phyloP scores from a whole-genome alignment of 2,888 invertebrate species.

The Caenorhabditis zanzibari region DNA sequence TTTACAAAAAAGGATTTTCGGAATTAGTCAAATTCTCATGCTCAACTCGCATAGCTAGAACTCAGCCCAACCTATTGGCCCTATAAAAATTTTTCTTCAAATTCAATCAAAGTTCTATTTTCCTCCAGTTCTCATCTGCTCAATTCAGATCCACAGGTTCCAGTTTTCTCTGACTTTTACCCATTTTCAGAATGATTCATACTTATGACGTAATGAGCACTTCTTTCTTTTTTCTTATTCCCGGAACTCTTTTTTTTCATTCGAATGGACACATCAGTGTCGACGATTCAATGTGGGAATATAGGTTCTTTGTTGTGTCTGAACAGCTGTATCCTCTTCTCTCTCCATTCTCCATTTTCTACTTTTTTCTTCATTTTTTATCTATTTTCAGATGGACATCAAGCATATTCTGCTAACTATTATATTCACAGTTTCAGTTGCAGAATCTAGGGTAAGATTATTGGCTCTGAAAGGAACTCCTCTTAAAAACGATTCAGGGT shows the following conservation, averaged over 20 bases:
- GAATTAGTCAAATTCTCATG: no score
- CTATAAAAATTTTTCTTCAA: no score
- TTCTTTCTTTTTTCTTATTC: not conserved
- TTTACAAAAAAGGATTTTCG: no score
- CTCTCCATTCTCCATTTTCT: not conserved
- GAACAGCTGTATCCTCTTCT: conserved; percentile 35
- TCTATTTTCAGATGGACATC: conserved; percentile 40
- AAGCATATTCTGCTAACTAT: conserved; percentile 21
- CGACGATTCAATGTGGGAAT: conserved; percentile 46
- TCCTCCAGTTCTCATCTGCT: no score
- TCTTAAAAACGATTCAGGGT: conserved; percentile 60
- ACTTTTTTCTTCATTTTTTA: not conserved
- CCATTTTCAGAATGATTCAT: no score
- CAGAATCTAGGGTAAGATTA: conserved; percentile 31
- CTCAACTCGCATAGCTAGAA: no score
- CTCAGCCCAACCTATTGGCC: no score
- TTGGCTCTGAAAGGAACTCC: not conserved
- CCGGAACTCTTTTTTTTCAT: conserved; percentile 30
- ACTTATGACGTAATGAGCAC: no score
- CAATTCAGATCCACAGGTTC: no score
- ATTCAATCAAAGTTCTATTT: no score
- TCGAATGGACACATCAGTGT: conserved; percentile 12
- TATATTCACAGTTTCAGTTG: conserved; percentile 4
- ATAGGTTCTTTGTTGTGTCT: conserved; percentile 32
- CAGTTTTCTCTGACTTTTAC: no score